Percentiles rank a stretch among this genome's conserved stretches.
These are phyloP conservation scores for Meriones unguiculatus DNA, from an alignment of 2,113 vertebrate genomes.

Conservation along the genomic window DNA sequence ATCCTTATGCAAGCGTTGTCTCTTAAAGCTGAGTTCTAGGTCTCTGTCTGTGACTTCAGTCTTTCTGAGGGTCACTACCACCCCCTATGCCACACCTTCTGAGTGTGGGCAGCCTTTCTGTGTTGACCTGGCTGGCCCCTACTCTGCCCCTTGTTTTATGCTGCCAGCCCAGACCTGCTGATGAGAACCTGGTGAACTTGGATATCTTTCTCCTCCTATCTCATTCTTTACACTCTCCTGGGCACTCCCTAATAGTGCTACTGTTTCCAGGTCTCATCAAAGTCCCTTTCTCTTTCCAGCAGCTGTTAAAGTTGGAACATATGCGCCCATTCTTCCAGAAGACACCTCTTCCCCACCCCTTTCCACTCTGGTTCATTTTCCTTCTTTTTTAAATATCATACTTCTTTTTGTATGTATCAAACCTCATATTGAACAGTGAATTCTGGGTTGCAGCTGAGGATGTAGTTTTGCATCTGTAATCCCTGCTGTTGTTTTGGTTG, in stretches of 20 bases:
- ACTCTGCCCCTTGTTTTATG: neutral
- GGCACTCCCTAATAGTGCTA: neutral
- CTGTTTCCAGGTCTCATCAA: neutral
- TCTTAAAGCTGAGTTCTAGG: neutral
- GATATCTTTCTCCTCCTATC: neutral
- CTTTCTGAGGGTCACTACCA: neutral
- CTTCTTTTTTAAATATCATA: neutral
- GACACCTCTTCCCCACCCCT: neutral
- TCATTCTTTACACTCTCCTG: neutral
- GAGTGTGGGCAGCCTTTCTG: neutral
- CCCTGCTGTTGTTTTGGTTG: neutral
- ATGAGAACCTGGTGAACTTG: neutral
- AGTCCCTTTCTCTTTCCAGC: neutral
- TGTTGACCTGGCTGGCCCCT: neutral
- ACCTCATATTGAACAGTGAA: neutral
- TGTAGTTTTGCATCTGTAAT: neutral
- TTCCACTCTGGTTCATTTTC: neutral
- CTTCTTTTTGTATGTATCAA: neutral
- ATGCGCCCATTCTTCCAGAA: neutral
- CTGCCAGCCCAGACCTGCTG: neutral
- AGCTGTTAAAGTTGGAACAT: neutral
- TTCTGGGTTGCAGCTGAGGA: neutral
- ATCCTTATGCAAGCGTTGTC: neutral
- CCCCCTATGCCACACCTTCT: neutral
- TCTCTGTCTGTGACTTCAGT: rapidly evolving